Evolutionary conservation across 1,140 invertebrate species (phyloP).

Genomic region (Drosophila kanapiae): DNA sequence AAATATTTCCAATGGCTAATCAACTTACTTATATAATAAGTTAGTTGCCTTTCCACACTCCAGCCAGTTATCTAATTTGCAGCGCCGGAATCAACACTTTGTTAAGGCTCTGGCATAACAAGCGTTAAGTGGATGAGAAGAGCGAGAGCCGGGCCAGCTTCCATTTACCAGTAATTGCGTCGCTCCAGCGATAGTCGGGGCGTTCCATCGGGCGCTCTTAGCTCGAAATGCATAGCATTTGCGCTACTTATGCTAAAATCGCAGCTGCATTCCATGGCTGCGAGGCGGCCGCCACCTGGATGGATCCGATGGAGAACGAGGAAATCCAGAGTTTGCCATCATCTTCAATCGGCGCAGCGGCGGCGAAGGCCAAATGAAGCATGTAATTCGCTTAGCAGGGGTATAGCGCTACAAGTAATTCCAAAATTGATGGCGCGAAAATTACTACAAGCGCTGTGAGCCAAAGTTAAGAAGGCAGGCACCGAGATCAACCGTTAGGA

Average conservation of each 20-base stretch:
- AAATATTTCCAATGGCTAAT: slow-evolving; percentile 36
- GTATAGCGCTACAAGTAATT: slow-evolving; percentile 68
- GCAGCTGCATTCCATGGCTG: slow-evolving; percentile 52
- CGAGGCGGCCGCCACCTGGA: slow-evolving; percentile 22
- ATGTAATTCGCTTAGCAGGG: slow-evolving; percentile 66
- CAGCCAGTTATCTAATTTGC: slow-evolving; percentile 41
- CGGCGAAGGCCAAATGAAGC: slow-evolving; percentile 65
- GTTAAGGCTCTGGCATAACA: slow-evolving; percentile 29
- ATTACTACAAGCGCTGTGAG: slow-evolving; percentile 73
- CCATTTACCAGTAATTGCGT: slow-evolving; percentile 72
- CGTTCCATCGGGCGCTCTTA: slow-evolving; percentile 34
- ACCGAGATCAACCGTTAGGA: slow-evolving; percentile 63
- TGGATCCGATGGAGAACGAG: neutral
- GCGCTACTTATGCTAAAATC: slow-evolving; percentile 72
- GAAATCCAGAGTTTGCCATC: slow-evolving; percentile 37
- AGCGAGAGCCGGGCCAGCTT: slow-evolving; percentile 19
- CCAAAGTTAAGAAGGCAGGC: slow-evolving; percentile 66
- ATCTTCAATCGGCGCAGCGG: slow-evolving; percentile 40
- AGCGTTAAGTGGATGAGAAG: slow-evolving; percentile 48
- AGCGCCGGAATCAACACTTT: slow-evolving; percentile 47
- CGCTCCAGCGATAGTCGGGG: slow-evolving; percentile 48
- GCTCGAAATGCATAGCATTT: slow-evolving; percentile 73
- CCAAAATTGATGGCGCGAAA: slow-evolving; percentile 78
- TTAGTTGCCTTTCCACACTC: slow-evolving; percentile 45
- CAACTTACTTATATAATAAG: slow-evolving; percentile 34